Base-by-base conservation (phyloP, 2,888 invertebrate species). In the Synanthedon formicaeformis region DNA sequence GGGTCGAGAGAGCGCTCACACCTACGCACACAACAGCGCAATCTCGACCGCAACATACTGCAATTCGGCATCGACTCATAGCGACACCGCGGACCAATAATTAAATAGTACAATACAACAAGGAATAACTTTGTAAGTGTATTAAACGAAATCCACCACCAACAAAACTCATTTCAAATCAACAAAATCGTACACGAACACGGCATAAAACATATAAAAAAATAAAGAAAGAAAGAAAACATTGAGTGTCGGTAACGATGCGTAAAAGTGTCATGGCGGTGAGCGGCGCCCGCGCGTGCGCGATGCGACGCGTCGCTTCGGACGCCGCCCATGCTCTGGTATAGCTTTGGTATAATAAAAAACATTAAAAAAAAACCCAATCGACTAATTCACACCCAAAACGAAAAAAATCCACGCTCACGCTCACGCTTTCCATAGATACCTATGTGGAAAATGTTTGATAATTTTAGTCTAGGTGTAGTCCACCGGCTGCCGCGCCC, bases 401-500 rank as follows among this genome's bases (percentile, higher is more conserved):
- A 86, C 83, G 83, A 83, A 86, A 81, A 78, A 85, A 87, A 84
- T 86, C 79, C 88, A 88, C 88, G 87, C 88, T 85, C 88, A 88
- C 88, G 85, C 88, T 85, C 87, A 88, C 88, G 78, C 88, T 88
- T 85, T 85, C 83, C 81, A 87, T 87, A 88, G 88, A 87, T 87
- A 88, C 87, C 86, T 86, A 88, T 86, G 86, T 84, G 84, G 34
- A 84, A 85, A 86, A 84, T 81, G 81, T 85, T 82, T 81, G 82
- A 77, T 80, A 78, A 83, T 84, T 59, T 76, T 84, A 86, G 84
- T 83, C 77, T 82, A 85, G 85, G 81, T 80, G 85, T 75, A 72
- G 81, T 81, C 86, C 85, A 79, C 78, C 77, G 76, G 80, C 75
- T 78, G 86, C 73, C 76, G 71, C 81, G 77, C 76, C 77, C 84